These are phyloP conservation scores for Tetragonisca angustula DNA, from an alignment of 2,888 invertebrate species.

Conservation along the genomic window DNA sequence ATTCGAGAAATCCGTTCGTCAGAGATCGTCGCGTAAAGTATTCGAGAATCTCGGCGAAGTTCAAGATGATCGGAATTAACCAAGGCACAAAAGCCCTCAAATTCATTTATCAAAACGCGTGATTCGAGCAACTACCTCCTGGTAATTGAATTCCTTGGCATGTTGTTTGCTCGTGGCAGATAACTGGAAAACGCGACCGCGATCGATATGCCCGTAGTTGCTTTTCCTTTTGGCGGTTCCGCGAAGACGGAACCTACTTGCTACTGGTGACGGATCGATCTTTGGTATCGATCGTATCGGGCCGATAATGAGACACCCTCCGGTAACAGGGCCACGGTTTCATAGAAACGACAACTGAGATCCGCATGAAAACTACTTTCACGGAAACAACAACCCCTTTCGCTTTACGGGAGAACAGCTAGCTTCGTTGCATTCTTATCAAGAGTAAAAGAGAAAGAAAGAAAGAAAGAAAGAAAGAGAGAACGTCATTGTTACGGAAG, in stretches of 20 bases:
- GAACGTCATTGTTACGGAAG: background rate
- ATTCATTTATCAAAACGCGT: background rate
- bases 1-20: background rate
- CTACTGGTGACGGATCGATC: background rate
- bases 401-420: constrained; percentile 17
- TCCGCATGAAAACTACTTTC: constrained; percentile 15
- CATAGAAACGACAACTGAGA: constrained; percentile 17
- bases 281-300: background rate
- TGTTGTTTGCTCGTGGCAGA: background rate
- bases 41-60: background rate
- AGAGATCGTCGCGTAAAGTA: no score
- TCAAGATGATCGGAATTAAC: background rate
- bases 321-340: background rate
- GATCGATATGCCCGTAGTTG: background rate
- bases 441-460: background rate
- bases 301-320: constrained; percentile 12
- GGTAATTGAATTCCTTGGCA: background rate
- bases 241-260: background rate
- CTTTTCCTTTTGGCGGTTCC: background rate
- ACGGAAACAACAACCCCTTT: constrained; percentile 7
- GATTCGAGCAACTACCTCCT: background rate
- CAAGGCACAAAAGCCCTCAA: background rate
- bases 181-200: background rate
- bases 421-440: constrained; percentile 30
- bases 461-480: background rate